Evolutionary conservation across 1,140 invertebrate species (phyloP).

Genomic region (Dryas iulia): DNA sequence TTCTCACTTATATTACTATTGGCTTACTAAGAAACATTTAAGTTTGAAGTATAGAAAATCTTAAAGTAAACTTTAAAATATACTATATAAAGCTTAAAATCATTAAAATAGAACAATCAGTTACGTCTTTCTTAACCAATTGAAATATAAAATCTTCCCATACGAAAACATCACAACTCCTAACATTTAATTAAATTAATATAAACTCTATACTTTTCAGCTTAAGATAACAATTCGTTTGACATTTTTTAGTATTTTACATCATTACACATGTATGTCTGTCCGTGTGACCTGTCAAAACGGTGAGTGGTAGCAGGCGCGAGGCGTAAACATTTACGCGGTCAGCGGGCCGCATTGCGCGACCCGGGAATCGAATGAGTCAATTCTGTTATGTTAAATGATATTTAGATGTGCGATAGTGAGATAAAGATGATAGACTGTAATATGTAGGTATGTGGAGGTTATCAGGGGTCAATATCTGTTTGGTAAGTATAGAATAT

Average conservation of each 20-base stretch:
- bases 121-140: constrained; percentile 10
- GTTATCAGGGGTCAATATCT: too few relatives aligned
- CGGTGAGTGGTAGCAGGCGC: constrained; percentile 70
- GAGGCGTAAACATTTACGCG: constrained; percentile 64
- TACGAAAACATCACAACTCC: constrained; percentile 6
- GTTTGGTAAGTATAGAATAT: too few relatives aligned
- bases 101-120: neutral
- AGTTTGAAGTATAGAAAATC: neutral
- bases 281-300: constrained; percentile 66
- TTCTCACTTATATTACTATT: constrained; percentile 67
- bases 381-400: constrained; percentile 21
- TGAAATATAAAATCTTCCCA: neutral
- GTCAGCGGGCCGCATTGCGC: constrained; percentile 36
- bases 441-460: too few relatives aligned
- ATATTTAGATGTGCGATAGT: neutral
- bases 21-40: neutral
- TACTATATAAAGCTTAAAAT: neutral
- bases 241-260: neutral
- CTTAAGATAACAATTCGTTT: neutral
- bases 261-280: constrained; percentile 10
- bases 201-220: neutral
- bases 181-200: neutral
- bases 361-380: constrained; percentile 35
- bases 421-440: too few relatives aligned
- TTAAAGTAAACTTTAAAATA: neutral